Evolutionary conservation across 1,140 invertebrate genomes (phyloP).

Genomic region (Yoshiicerus persimilis): DNA sequence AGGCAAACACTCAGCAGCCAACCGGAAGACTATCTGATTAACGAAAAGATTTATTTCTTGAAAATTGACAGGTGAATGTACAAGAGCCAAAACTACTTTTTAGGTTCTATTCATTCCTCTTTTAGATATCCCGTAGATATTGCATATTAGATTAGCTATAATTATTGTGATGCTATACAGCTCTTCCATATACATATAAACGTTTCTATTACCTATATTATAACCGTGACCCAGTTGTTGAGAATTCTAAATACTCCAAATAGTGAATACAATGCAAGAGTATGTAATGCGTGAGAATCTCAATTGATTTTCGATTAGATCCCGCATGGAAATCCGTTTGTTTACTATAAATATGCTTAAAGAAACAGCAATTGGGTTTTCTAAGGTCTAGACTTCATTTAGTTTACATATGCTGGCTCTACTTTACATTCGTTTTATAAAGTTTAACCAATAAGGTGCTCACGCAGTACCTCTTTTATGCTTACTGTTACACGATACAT

Average conservation of each 20-base stretch:
- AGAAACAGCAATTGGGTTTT: no score
- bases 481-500: no score
- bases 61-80: constrained; percentile 20
- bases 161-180: no score
- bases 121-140: not conserved
- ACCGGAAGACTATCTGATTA: constrained; percentile 6
- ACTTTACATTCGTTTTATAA: no score
- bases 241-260: not conserved
- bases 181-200: no score
- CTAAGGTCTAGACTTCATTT: no score
- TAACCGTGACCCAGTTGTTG: not conserved
- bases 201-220: no score
- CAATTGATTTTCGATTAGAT: constrained; percentile 23
- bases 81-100: constrained; percentile 18
- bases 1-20: not conserved
- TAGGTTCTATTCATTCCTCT: not conserved
- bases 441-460: no score
- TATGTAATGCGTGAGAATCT: not conserved
- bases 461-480: no score
- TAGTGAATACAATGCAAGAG: not conserved
- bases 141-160: not conserved
- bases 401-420: no score
- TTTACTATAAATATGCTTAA: not conserved
- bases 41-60: constrained; percentile 6
- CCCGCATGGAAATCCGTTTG: not conserved